Percentiles rank a stretch among this genome's conserved stretches.
These are phyloP conservation scores for Scaptomyza parva DNA, from an alignment of 2,888 invertebrate species.

Conservation along the genomic window DNA sequence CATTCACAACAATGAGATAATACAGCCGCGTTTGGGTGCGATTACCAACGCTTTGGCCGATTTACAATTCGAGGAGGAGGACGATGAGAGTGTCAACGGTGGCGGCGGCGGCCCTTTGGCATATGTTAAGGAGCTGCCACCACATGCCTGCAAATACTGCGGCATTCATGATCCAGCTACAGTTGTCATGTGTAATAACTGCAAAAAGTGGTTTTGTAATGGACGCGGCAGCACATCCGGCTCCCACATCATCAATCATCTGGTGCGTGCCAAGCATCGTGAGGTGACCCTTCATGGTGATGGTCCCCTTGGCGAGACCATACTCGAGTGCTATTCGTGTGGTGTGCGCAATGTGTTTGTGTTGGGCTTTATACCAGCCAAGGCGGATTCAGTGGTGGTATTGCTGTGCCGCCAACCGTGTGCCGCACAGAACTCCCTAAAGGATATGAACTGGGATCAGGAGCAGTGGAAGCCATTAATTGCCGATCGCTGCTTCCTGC, in stretches of 20 bases:
- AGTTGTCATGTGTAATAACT: conserved; percentile 99
- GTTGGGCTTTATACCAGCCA: conserved; percentile 99
- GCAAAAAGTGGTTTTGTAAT: conserved; percentile 99
- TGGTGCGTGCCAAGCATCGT: conserved; percentile 99
- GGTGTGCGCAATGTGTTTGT: conserved; percentile 99
- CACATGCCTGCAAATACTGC: conserved; percentile 99
- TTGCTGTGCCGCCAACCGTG: conserved; percentile 99
- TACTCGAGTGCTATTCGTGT: conserved; percentile 99
- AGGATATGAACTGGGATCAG: conserved; percentile 99
- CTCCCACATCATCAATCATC: conserved; percentile 99
- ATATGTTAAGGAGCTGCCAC: conserved; percentile 94
- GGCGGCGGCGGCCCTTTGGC: conserved; percentile 88
- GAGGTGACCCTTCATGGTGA: conserved; percentile 99
- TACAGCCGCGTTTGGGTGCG: conserved; percentile 57
- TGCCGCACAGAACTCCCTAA: conserved; percentile 97
- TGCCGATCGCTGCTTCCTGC: conserved; percentile 96
- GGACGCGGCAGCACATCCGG: conserved; percentile 99
- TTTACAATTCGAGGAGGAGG: conserved; percentile 88
- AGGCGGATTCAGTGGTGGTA: conserved; percentile 99
- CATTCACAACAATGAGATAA: conserved; percentile 41
- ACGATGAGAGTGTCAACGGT: conserved; percentile 92
- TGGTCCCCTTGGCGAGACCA: conserved; percentile 98
- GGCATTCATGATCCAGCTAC: conserved; percentile 91
- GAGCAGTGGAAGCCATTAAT: conserved; percentile 99
- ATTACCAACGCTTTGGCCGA: conserved; percentile 67